Evolutionary conservation across 1,140 invertebrate species (phyloP), one percentile per base, ranked within the genome.

Genomic region (Arion vulgaris): DNA sequence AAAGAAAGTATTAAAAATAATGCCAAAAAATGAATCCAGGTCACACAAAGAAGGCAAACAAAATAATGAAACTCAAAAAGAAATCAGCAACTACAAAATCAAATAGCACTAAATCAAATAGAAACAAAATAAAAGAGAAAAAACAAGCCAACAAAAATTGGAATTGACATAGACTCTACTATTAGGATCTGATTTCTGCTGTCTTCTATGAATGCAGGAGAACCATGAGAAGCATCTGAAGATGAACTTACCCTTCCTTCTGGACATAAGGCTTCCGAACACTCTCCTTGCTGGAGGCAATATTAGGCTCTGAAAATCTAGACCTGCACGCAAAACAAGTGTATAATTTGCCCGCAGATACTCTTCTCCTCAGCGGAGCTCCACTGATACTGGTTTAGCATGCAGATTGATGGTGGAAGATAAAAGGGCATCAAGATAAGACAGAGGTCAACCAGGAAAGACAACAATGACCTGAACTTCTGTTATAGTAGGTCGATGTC

Each of bases 281-380:
- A n/a, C 15, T 45, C 79, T 80, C 53, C 69, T 19, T 53, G 68
- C 45, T 57, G 45, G 66, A 78, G 68, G 80, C 72, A 23, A 81
- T 57, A 39, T 73, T 81, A 26, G 80, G 80, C 36, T 81, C 80
- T 38, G 80, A 81, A 71, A 81, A 81, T 34, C 80, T 51, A 41
- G 80, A 81, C 49, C 71, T 49, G 49, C 80, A 81, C 11, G 80
- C 80, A 81, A 81, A 81, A 45, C 80, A 81, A 11, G 80, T 71
- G 39, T 81, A 81, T 51, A 81, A 69, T 45, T 51, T 81, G 23
- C 69, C 68, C 38, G 80, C 71, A 13, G 80, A 81, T 26, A 81
- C 41, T 36, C 71, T 81, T 51, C 80, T 51, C n/a, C 62, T 72
- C 39, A 81, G 34, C 19, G 32, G 80, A 7, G 80, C 15, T 62